Evolutionary conservation across 2,888 invertebrate species (phyloP).

Genomic region (Eudemis profundana): DNA sequence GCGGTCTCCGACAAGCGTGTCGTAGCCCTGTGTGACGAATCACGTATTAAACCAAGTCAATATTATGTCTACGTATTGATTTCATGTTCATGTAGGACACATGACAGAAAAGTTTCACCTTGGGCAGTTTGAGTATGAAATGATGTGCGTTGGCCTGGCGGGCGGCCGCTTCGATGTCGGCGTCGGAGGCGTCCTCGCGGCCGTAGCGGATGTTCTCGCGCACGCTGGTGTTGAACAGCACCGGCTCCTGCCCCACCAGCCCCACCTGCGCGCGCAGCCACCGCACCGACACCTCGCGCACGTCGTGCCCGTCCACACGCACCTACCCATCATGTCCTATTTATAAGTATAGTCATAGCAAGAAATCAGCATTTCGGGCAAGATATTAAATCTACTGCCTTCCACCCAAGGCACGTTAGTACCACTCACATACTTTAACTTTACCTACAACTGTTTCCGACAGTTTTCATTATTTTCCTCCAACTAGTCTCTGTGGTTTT

Average conservation of each 20-base stretch:
- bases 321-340: too few relatives aligned
- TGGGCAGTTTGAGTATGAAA: constrained; percentile 90
- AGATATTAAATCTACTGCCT: too few relatives aligned
- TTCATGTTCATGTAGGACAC: too few relatives aligned
- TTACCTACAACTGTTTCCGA: too few relatives aligned
- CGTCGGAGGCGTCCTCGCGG: constrained; percentile 86
- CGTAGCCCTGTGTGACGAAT: constrained; percentile 86
- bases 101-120: constrained; percentile 71
- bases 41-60: too few relatives aligned
- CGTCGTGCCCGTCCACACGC: constrained; percentile 87
- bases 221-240: constrained; percentile 93
- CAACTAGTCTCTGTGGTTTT: too few relatives aligned
- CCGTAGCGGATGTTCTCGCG: constrained; percentile 95
- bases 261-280: constrained; percentile 93
- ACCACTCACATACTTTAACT: too few relatives aligned
- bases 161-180: constrained; percentile 89
- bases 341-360: too few relatives aligned
- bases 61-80: too few relatives aligned
- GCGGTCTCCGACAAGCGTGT: constrained; percentile 93
- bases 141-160: constrained; percentile 91
- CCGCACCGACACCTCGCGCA: constrained; percentile 90
- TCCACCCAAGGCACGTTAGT: too few relatives aligned
- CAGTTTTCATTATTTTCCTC: too few relatives aligned
- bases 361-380: too few relatives aligned
- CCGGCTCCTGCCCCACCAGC: constrained; percentile 96